Conservation (phyloP, 2,797 vertebrate genomes). For the Propithecus deckenii region DNA sequence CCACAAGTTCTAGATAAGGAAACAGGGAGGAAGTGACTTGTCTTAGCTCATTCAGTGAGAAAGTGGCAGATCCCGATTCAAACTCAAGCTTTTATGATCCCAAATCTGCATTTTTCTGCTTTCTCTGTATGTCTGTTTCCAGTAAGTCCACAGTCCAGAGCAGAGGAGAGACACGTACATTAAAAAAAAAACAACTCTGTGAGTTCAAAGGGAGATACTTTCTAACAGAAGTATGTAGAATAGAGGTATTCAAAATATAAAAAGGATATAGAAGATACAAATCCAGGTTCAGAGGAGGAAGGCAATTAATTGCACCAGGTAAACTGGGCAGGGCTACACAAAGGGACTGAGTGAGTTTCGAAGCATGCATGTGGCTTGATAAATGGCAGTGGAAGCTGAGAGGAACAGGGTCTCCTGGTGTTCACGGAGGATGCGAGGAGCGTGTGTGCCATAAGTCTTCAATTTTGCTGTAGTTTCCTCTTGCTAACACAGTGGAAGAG, state of each 20-base stretch:
- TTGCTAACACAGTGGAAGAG: not conserved
- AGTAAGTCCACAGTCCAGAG: not conserved
- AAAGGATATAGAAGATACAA: not conserved
- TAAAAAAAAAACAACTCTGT: too few relatives aligned
- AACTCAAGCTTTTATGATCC: not conserved
- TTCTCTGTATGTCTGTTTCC: not conserved
- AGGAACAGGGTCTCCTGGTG: not conserved
- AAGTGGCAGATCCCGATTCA: not conserved
- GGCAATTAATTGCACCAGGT: not conserved
- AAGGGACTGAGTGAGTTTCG: too few relatives aligned
- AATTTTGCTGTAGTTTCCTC: not conserved
- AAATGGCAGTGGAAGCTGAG: not conserved
- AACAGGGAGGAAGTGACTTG: not conserved
- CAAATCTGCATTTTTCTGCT: not conserved
- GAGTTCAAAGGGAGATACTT: not conserved
- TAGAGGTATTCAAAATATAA: not conserved
- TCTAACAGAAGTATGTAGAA: not conserved
- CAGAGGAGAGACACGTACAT: not conserved
- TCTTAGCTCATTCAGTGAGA: not conserved
- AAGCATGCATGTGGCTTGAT: not conserved
- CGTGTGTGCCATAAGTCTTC: not conserved
- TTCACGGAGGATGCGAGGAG: fast-evolving
- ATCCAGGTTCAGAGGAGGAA: not conserved
- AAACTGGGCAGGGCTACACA: fast-evolving
- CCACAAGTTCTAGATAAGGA: not conserved